Evolutionary conservation across 2,888 invertebrate genomes (phyloP), one percentile per base, ranked within the genome.

Genomic region (Callosobruchus maculatus): DNA sequence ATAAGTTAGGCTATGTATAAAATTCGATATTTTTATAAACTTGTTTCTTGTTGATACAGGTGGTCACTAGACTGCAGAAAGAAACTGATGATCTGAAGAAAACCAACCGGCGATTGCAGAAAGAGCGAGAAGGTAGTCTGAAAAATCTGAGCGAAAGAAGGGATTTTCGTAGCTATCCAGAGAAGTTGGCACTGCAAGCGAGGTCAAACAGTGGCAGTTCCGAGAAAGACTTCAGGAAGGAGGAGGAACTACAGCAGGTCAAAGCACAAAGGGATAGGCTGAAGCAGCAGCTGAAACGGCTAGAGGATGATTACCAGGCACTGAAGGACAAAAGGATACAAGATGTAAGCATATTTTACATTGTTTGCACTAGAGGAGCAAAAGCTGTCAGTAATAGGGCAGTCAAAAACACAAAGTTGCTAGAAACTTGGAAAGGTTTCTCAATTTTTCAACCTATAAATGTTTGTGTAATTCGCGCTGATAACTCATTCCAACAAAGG

Each of bases 281-380:
- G 70, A 92, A 91, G 82, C 88, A 92, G 73, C 90, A 87, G 75
- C 76, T 87, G 68, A 81, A 82, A 69, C 78, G 84, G 71, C 81
- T 94, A 26, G 94, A 94, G 82, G 92, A 92, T 76, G 95, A 95
- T 82, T 93, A 93, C 81, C 92, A 93, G 85, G 87, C 90, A 76
- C 86, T 95, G 80, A 94, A 95, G 84, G 92, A 92, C 80, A 95
- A 95, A 84, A 89, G 95, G 73, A 89, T 95, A 81, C 93, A 94
- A 85, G 95, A 95, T 88, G 93, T 95, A 86, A 93, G 93, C 89
- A 79, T 86, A 81, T 30, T 72, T 4, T 26, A 7, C 26, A 26
- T n/a, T n/a, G 7, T 26, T 26, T 4, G 26, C 7, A 26, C 26
- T 7, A 26, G 2, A 7, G 26, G 7, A 26, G 3, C 7, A 26